phyloP scores from a whole-genome alignment of 1,140 invertebrate species.

The Drosophila biarmipes region DNA sequence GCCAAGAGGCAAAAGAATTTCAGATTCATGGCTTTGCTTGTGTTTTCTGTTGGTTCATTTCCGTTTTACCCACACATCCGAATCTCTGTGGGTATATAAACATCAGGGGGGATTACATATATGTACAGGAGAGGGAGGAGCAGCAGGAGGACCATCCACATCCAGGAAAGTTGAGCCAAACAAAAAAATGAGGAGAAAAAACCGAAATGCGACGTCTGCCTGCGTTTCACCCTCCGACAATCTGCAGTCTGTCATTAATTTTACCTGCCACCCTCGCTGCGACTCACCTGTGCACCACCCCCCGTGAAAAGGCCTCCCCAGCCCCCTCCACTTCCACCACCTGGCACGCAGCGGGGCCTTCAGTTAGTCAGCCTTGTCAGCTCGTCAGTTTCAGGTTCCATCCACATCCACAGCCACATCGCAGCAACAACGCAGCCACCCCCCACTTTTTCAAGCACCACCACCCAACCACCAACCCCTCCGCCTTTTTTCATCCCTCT shows the following conservation, averaged over 20 bases:
- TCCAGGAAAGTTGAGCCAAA: slow-evolving; percentile 36
- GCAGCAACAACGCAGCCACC: slow-evolving; percentile 51
- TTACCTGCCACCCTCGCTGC: slow-evolving; percentile 44
- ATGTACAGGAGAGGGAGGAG: slow-evolving; percentile 3
- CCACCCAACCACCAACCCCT: not conserved
- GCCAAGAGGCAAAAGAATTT: slow-evolving; percentile 60
- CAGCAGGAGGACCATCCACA: slow-evolving; percentile 31
- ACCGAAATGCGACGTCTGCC: slow-evolving; percentile 38
- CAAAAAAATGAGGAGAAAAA: slow-evolving; percentile 17
- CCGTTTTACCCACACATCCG: slow-evolving; percentile 55
- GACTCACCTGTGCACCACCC: slow-evolving; percentile 11
- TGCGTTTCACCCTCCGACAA: slow-evolving; percentile 49
- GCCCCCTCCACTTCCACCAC: not conserved
- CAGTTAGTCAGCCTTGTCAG: slow-evolving; percentile 73
- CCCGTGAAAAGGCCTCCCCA: not conserved
- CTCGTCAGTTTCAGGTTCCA: slow-evolving; percentile 70
- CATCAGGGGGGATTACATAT: not conserved
- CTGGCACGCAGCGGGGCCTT: slow-evolving; percentile 68
- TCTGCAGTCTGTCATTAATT: slow-evolving; percentile 61
- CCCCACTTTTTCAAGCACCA: slow-evolving; percentile 2
- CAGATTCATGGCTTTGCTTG: slow-evolving; percentile 73
- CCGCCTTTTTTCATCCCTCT: slow-evolving; percentile 5
- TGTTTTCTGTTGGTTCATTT: slow-evolving; percentile 75
- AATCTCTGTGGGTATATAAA: not conserved
- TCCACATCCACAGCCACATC: slow-evolving; percentile 44